These are phyloP conservation scores for Lerema accius DNA, from an alignment of 1,140 invertebrate species.

Conservation along the genomic window DNA sequence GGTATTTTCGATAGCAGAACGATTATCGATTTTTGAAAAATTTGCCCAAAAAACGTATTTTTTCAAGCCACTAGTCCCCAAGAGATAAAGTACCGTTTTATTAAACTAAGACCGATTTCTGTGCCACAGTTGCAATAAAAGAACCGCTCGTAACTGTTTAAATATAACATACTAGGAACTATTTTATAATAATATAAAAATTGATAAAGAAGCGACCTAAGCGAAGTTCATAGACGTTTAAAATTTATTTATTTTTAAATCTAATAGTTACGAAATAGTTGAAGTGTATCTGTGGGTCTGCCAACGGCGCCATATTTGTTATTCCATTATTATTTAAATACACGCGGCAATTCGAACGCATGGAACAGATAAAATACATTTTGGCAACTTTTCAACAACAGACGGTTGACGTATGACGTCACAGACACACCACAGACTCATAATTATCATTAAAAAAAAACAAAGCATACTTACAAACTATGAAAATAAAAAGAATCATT, in stretches of 20 bases:
- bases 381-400: not conserved
- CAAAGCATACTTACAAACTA: slow-evolving; percentile 69
- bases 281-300: slow-evolving; percentile 29
- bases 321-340: not conserved
- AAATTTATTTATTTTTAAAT: slow-evolving; percentile 38
- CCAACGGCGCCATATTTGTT: slow-evolving; percentile 8
- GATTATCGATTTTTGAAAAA: too few relatives aligned
- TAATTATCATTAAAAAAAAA: slow-evolving; percentile 52
- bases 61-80: not conserved
- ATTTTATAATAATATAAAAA: slow-evolving; percentile 45
- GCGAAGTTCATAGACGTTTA: slow-evolving; percentile 43
- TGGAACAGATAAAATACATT: slow-evolving; percentile 13
- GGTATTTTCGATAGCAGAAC: too few relatives aligned
- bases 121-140: slow-evolving; percentile 35
- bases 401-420: not conserved
- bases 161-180: slow-evolving; percentile 61
- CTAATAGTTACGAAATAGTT: slow-evolving; percentile 48
- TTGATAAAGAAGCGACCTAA: slow-evolving; percentile 52
- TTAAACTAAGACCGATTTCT: slow-evolving; percentile 36
- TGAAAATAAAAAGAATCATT: slow-evolving; percentile 59
- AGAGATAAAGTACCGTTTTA: slow-evolving; percentile 13
- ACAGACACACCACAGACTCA: slow-evolving; percentile 32
- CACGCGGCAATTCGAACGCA: slow-evolving; percentile 1
- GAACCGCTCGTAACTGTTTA: slow-evolving; percentile 39
- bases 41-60: too few relatives aligned